Evolutionary conservation across 2,113 vertebrate species (phyloP).

Genomic region (Erinaceus europaeus): DNA sequence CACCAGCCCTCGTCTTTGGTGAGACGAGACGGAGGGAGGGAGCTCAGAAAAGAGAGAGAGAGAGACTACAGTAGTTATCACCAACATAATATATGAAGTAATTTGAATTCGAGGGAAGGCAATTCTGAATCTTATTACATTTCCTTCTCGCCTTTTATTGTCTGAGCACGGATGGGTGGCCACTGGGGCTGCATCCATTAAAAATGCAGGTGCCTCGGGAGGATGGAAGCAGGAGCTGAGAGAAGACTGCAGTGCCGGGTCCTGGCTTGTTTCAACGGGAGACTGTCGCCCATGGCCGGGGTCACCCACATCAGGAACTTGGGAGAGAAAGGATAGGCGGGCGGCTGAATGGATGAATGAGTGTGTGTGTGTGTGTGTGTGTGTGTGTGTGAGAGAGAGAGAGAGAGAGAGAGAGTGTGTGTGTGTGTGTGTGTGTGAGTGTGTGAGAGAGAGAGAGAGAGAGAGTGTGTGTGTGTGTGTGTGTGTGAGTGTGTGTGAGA

Average conservation of each 20-base stretch:
- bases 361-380: too few relatives aligned
- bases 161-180: conserved; percentile 40
- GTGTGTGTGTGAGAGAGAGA: too few relatives aligned
- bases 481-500: too few relatives aligned
- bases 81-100: conserved; percentile 69
- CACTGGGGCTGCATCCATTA: conserved; percentile 70
- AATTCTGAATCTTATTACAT: conserved; percentile 76
- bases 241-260: background rate
- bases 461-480: too few relatives aligned
- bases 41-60: conserved; percentile 19
- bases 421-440: too few relatives aligned
- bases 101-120: conserved; percentile 73
- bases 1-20: background rate
- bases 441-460: too few relatives aligned
- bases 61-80: conserved; percentile 34
- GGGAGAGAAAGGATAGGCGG: too few relatives aligned
- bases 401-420: too few relatives aligned
- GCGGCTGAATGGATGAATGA: background rate
- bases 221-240: background rate
- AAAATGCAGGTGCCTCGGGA: conserved; percentile 37
- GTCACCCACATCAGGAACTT: background rate
- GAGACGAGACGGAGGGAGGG: conserved; percentile 30
- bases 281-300: background rate
- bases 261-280: background rate
- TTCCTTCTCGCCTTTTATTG: conserved; percentile 67